phyloP scores from a whole-genome alignment of 1,140 invertebrate species.

The Drosophila gunungcola region DNA sequence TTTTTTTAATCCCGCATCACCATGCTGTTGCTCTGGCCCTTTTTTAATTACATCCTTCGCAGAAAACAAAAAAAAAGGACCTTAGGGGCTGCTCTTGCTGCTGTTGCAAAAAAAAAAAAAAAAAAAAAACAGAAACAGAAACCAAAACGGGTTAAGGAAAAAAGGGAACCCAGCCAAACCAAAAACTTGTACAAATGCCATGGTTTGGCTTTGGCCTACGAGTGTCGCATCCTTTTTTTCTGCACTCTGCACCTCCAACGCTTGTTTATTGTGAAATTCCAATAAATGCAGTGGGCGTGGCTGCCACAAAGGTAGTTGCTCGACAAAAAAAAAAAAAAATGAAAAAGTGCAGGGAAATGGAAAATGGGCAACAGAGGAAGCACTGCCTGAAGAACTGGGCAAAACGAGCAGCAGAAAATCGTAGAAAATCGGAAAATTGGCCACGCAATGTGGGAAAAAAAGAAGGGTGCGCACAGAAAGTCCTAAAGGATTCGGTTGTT shows the following conservation, averaged over 20 bases:
- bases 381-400: constrained; percentile 3
- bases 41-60: constrained; percentile 78
- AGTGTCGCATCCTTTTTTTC: constrained; percentile 13
- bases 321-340: not conserved
- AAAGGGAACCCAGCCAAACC: constrained; percentile 45
- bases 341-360: constrained; percentile 4
- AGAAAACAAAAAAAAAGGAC: constrained; percentile 19
- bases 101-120: not conserved
- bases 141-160: constrained; percentile 6
- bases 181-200: constrained; percentile 69
- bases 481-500: constrained; percentile 2
- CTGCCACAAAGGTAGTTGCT: constrained; percentile 37
- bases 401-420: constrained; percentile 37
- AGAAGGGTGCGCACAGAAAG: not conserved
- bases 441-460: constrained; percentile 42
- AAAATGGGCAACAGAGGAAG: constrained; percentile 16
- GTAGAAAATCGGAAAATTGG: constrained; percentile 71
- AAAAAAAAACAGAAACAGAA: constrained; percentile 1
- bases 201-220: constrained; percentile 73
- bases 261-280: constrained; percentile 80
- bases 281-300: constrained; percentile 63
- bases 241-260: constrained; percentile 24
- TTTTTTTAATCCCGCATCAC: constrained; percentile 3
- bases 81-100: constrained; percentile 20
- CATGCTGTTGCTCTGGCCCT: constrained; percentile 46